phyloP scores from a whole-genome alignment of 2,797 vertebrate species.

The Siniperca obscura region DNA sequence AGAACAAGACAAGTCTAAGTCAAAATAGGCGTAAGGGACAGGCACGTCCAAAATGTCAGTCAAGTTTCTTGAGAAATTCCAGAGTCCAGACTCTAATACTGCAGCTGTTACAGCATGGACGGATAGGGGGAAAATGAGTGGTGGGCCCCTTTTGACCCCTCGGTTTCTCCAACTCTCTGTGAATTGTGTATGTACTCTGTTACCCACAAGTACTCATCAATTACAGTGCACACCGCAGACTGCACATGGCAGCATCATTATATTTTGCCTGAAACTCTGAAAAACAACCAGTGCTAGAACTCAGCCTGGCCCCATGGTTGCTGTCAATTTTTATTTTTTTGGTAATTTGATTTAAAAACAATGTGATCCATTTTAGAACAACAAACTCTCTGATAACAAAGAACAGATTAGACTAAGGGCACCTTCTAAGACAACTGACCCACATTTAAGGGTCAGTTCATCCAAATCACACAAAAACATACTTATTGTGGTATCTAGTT shows the following conservation, averaged over 20 bases:
- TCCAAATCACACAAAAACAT: background rate
- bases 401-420: background rate
- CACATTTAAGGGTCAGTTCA: background rate
- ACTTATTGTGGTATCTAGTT: background rate
- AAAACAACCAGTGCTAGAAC: background rate
- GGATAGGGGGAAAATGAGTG: conserved; percentile 14
- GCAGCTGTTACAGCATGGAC: conserved; percentile 15
- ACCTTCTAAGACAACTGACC: background rate
- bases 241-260: conserved; percentile 7
- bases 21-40: conserved; percentile 31
- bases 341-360: background rate
- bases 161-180: background rate
- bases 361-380: background rate
- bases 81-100: conserved; percentile 25
- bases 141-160: conserved; percentile 1
- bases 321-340: background rate
- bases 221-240: background rate
- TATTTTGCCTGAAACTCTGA: background rate
- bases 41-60: conserved; percentile 34
- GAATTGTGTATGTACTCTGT: background rate
- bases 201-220: background rate
- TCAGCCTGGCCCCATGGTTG: background rate
- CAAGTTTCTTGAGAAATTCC: conserved; percentile 20
- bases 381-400: background rate
- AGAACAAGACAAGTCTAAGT: conserved; percentile 45